These are phyloP conservation scores for Mesocentrotus franciscanus DNA, from an alignment of 53 echinoderm and acorn worm species.

Conservation along the genomic window DNA sequence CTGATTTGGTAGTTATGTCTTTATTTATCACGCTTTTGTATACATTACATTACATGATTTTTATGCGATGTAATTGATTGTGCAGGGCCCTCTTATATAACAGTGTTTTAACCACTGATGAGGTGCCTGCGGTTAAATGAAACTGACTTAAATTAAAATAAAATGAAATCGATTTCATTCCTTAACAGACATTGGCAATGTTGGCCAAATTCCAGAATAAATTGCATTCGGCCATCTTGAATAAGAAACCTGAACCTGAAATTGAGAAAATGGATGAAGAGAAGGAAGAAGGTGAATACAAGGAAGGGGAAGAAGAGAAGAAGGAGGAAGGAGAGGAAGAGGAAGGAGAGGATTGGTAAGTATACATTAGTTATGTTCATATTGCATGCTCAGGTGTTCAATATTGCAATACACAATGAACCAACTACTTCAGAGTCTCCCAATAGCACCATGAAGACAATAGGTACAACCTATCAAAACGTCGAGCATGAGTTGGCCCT, in stretches of 20 bases:
- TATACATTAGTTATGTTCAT: not conserved
- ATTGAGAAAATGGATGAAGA: constrained; percentile 50
- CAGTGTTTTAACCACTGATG: not conserved
- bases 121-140: not conserved
- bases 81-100: not conserved
- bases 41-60: not conserved
- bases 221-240: constrained; percentile 74
- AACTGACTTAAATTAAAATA: not conserved
- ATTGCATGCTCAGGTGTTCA: not conserved
- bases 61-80: no score
- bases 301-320: constrained; percentile 61
- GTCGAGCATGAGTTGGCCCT: no score
- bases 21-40: not conserved
- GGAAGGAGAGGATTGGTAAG: constrained; percentile 76
- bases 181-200: constrained; percentile 84
- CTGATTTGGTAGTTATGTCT: no score
- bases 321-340: constrained; percentile 62
- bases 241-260: constrained; percentile 53
- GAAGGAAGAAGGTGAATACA: constrained; percentile 58
- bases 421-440: not conserved
- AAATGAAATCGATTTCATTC: not conserved
- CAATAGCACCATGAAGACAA: not conserved
- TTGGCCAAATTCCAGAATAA: constrained; percentile 93
- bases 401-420: not conserved
- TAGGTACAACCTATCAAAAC: no score